These are phyloP conservation scores for Campylomormyrus numenius DNA, from an alignment of 2,113 vertebrate genomes.

Conservation along the genomic window DNA sequence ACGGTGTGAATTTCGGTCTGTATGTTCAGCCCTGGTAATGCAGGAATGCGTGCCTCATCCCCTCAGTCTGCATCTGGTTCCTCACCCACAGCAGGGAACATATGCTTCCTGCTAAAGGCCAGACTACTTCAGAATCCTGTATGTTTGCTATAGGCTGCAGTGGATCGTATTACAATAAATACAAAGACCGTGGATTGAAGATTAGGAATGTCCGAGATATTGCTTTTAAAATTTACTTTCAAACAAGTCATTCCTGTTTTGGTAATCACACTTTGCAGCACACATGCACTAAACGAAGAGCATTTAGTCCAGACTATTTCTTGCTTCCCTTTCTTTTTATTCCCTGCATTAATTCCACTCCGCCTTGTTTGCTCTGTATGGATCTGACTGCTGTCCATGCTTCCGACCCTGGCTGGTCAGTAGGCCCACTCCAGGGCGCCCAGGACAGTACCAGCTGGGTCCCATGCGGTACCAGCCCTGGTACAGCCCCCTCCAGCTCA, in stretches of 20 bases:
- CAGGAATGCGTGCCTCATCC: background rate
- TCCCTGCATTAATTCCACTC: background rate
- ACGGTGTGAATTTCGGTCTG: background rate
- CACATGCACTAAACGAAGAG: background rate
- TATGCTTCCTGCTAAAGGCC: background rate
- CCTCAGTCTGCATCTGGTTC: background rate
- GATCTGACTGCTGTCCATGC: background rate
- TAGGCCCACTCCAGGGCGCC: conserved; percentile 71
- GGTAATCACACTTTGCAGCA: background rate
- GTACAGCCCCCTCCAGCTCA: conserved; percentile 81
- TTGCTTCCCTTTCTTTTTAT: background rate
- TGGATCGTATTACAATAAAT: background rate
- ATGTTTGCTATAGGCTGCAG: background rate
- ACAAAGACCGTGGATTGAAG: background rate
- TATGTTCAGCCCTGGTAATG: background rate
- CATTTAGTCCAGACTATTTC: background rate
- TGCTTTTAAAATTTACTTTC: background rate
- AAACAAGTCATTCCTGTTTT: background rate
- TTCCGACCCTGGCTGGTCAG: conserved; percentile 49
- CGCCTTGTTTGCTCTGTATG: background rate
- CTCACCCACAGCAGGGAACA: background rate
- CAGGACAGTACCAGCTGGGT: conserved; percentile 72
- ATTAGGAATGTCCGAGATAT: background rate
- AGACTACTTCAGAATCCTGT: background rate
- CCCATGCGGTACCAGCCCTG: conserved; percentile 71